Conservation (phyloP, 2,113 vertebrate species). For the Corvus hawaiiensis region DNA sequence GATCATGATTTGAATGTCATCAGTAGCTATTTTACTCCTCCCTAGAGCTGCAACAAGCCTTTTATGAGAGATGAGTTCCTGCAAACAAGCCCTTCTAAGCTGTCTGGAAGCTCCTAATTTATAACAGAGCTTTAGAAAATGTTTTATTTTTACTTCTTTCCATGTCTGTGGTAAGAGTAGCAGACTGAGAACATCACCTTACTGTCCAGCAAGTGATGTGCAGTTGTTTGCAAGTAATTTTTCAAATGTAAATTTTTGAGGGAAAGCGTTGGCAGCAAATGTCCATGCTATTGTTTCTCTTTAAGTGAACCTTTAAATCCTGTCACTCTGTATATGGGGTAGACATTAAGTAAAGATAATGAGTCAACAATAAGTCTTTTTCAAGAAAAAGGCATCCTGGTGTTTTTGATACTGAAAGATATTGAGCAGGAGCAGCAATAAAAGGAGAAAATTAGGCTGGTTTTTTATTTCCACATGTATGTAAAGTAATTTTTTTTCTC, state of each 20-base stretch:
- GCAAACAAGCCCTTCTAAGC: slow-evolving; percentile 57
- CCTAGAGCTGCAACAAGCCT: slow-evolving; percentile 61
- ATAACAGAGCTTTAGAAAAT: slow-evolving; percentile 43
- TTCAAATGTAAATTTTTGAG: neutral
- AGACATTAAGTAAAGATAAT: neutral
- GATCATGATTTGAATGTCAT: slow-evolving; percentile 76
- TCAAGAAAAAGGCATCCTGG: neutral
- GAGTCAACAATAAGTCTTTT: neutral
- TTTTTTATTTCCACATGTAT: neutral
- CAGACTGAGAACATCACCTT: neutral
- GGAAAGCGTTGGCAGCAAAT: fast-evolving
- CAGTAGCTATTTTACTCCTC: slow-evolving; percentile 73
- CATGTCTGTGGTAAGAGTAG: neutral
- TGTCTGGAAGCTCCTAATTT: slow-evolving; percentile 62
- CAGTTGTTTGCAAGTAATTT: slow-evolving; percentile 2
- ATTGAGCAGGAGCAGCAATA: neutral
- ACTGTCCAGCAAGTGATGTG: slow-evolving; percentile 3
- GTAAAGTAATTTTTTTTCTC: neutral
- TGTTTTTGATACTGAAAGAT: neutral
- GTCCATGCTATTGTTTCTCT: neutral
- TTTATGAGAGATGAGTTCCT: slow-evolving; percentile 65
- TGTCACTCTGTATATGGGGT: neutral
- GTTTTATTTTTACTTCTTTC: slow-evolving; percentile 51
- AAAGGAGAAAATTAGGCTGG: fast-evolving
- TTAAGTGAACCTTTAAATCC: neutral